Evolutionary conservation across 2,797 vertebrate species (phyloP), one percentile per base, ranked within the genome.

Genomic region (Chanos chanos): DNA sequence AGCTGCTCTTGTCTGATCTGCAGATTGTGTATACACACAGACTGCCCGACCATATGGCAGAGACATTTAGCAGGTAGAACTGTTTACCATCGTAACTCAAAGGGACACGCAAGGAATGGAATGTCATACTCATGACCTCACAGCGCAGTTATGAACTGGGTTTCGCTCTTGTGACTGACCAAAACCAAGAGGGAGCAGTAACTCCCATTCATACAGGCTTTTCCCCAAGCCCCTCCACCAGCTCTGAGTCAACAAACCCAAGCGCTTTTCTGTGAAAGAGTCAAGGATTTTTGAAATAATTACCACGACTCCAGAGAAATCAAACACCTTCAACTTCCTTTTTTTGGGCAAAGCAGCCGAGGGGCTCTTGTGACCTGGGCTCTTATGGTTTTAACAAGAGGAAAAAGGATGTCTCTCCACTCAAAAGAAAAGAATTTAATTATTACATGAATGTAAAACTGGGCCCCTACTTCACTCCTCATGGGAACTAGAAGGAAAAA

Each of bases 101-200:
- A 66, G 77, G 87, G 92, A 94, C 90, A 89, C 83, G 91, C 90
- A 94, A 93, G 86, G 88, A 91, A 81, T 91, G 89, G 92, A 90
- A 93, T 89, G 89, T 85, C 83, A 94, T 92, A 94, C 92, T 89
- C 88, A 89, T 93, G 92, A 89, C 89, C 91, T 94, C 92, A 92
- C 84, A 89, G 90, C 81, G 81, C 81, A 92, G 92, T 92, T 92
- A 92, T 92, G 91, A 89, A 89, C 86, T 87, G 87, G n/a, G n/a
- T 87, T 93, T 92, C 87, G 81, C 69, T 80, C 85, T 81, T 89
- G 83, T 86, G 84, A 90, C 86, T 77, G 74, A 83, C 81, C 74
- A 88, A 89, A 87, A 82, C 87, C 86, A 87, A 91, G 83, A 85
- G 86, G 88, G 88, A 91, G 88, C 83, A 89, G 89, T 92, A 87